Conservation (phyloP, 2,113 vertebrate genomes). For the Urocitellus parryii region DNA sequence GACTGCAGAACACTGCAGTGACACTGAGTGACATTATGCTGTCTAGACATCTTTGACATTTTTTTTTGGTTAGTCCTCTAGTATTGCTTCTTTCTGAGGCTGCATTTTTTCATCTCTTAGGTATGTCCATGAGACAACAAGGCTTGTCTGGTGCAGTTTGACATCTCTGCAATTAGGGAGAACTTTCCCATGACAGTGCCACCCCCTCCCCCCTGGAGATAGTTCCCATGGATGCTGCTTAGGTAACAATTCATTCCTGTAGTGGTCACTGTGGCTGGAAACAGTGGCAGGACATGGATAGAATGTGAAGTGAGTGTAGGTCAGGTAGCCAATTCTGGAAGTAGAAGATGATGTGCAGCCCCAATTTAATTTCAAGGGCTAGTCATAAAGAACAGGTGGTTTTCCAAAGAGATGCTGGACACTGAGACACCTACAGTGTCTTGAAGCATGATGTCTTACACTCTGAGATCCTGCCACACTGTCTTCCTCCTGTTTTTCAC, state of each 20-base stretch:
- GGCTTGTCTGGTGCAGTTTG: neutral
- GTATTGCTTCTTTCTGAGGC: neutral
- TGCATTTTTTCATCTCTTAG: neutral
- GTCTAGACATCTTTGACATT: neutral
- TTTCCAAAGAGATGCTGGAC: neutral
- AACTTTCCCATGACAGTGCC: neutral
- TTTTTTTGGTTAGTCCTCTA: neutral
- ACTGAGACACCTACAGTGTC: neutral
- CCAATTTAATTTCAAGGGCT: neutral
- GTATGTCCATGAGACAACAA: neutral
- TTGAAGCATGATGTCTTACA: accelerated
- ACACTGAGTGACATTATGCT: neutral
- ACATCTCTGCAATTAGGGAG: neutral
- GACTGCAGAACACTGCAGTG: neutral
- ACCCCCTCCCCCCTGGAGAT: neutral
- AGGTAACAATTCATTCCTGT: neutral
- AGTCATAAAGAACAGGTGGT: no score
- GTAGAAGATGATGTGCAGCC: neutral
- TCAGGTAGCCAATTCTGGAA: neutral
- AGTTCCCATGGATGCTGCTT: accelerated
- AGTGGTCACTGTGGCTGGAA: neutral
- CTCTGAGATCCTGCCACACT: neutral
- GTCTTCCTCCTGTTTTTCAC: neutral
- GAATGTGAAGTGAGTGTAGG: neutral
- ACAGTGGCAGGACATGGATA: neutral